A percentile compares a stretch with the other conserved stretches of the same genome.
Evolutionary conservation across 2,797 vertebrate species (phyloP).

Genomic region (Nasua narica): DNA sequence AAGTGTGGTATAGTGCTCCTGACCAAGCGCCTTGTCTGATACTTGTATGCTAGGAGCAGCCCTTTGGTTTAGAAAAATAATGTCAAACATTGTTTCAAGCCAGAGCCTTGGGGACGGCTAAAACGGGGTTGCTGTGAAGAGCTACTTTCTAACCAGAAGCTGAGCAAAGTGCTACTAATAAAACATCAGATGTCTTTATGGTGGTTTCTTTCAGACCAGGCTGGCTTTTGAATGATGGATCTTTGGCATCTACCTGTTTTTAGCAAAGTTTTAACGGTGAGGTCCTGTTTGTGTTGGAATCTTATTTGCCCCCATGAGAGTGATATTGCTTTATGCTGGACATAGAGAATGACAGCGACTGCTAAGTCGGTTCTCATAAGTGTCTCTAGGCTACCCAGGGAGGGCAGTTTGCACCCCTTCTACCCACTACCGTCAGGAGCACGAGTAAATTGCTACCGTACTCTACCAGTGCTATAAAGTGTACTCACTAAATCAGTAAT

Average conservation of each 20-base stretch:
- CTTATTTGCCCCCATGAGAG: not conserved
- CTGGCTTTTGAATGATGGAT: not conserved
- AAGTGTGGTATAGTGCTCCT: not conserved
- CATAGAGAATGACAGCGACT: not conserved
- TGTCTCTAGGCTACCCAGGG: not conserved
- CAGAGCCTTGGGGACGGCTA: constrained; percentile 26
- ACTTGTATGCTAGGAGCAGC: not conserved
- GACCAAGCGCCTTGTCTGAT: not conserved
- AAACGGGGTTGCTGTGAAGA: constrained; percentile 19
- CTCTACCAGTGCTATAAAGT: not conserved
- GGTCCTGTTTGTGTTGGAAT: not conserved
- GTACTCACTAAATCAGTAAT: not conserved
- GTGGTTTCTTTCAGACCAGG: not conserved
- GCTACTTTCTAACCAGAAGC: constrained; percentile 31
- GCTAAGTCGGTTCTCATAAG: not conserved
- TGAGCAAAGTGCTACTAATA: not conserved
- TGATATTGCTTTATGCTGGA: not conserved
- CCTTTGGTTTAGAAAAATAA: constrained; percentile 32
- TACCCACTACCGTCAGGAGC: not conserved
- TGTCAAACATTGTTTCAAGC: constrained; percentile 26
- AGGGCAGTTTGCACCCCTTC: not conserved
- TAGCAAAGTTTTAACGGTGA: not conserved
- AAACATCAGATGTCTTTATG: constrained; percentile 2
- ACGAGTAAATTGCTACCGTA: not conserved
- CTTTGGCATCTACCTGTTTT: not conserved